Base-by-base conservation (phyloP, 2,113 vertebrate species). In the Mustela nigripes region DNA sequence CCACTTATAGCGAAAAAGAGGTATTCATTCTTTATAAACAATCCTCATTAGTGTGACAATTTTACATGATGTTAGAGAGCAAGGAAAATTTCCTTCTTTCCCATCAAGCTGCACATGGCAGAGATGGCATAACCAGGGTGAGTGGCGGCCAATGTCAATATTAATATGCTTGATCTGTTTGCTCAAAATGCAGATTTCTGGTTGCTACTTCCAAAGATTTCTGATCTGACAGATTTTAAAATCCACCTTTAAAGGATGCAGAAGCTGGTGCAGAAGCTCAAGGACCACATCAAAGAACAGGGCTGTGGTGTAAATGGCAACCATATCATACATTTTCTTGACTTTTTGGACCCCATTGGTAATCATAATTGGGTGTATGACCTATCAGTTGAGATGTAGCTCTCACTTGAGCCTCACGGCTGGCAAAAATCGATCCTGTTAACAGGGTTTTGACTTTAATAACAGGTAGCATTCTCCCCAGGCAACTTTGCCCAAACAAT, bases 361-460 rank as follows among this genome's bases (percentile, higher is more conserved):
- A 88, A 91, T 84, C 76, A 9, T 84, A 85, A 78, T 5, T 50
- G 26, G 16, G 15, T 76, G 9, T 14, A 18, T 11, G 58, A 81
- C 39, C 56, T 31, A 19, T 79, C 73, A 67, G 4, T 48, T 82
- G 33, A 69, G 14, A 58, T 58, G 11, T 33, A n/a, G 11, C 48
- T 96, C 95, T 78, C 24, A 42, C 18, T 89, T 92, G 28, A 83
- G 31, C 28, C 36, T 92, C 67, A 15, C 56, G 90, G n/a, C 60
- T 4, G 1, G 21, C n/a, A 90, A 88, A 95, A 96, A 76, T 63
- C 16, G 31, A 63, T 60, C 62, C 90, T 84, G 93, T 96, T 96
- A 96, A 92, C n/a, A 63, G 39, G 10, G 0, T 67, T 97, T 95
- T 95, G 56, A 65, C 39, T 78, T 10, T 88, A 96, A 94, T 39